These are phyloP conservation scores for Megaceryle alcyon DNA, from an alignment of 2,797 vertebrate species.

Conservation along the genomic window DNA sequence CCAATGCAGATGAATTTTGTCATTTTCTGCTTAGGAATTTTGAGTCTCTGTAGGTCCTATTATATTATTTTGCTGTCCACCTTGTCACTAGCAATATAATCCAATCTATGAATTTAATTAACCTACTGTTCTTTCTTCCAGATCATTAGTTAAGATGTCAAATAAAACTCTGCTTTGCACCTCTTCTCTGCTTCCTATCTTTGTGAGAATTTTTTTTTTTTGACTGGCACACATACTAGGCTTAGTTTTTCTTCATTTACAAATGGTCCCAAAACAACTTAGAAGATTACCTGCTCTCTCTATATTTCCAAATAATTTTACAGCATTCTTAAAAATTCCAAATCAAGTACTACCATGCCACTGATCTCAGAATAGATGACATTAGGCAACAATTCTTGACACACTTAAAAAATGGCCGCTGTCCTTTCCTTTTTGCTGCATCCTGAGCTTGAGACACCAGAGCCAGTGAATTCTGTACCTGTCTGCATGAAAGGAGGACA, in stretches of 20 bases:
- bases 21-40: slow-evolving; percentile 20
- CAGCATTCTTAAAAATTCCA: neutral
- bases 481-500: neutral
- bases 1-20: neutral
- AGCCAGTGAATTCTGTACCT: neutral
- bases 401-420: neutral
- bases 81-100: slow-evolving; percentile 39
- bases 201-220: neutral
- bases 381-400: neutral
- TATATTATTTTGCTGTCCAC: slow-evolving; percentile 34
- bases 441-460: neutral
- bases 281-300: neutral
- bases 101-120: slow-evolving; percentile 46
- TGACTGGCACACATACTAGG: neutral
- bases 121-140: slow-evolving; percentile 44
- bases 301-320: neutral
- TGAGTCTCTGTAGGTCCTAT: neutral
- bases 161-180: slow-evolving; percentile 31
- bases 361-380: neutral
- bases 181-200: neutral
- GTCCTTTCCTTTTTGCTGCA: neutral
- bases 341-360: neutral
- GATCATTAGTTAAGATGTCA: slow-evolving; percentile 54
- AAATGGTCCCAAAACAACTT: neutral
- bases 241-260: neutral